Evolutionary conservation across 2,113 vertebrate species (phyloP), one percentile per base, ranked within the genome.

Genomic region (Cyprinus carpio): DNA sequence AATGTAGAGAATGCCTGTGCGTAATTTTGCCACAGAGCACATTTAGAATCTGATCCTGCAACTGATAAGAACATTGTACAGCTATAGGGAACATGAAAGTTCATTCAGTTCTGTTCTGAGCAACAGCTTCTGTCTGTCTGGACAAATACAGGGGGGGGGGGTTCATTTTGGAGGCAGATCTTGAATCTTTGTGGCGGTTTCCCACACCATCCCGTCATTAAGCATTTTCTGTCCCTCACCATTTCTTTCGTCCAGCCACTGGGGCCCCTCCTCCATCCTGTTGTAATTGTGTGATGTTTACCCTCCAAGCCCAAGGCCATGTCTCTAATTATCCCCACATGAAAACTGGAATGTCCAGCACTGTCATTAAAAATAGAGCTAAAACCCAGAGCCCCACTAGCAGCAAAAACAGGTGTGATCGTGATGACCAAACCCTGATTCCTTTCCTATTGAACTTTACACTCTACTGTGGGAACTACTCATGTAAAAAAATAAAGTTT

Each of bases 321-420:
- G 79, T 84, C 87, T 89, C 86, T 91, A 92, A 89, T 89, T 89
- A 89, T 90, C 87, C 43, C 91, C 67, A 87, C 29, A 74, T 84
- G 69, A 40, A 86, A 75, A 77, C 82, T 75, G 86, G 87, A 84
- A 90, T 87, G 88, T 88, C 75, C 74, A 85, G 34, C 76, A 87
- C 86, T 87, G 75, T 89, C 88, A 92, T 90, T 91, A 88, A 83
- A 89, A 90, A 85, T 84, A 88, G 37, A 84, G 86, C 86, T 85
- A 90, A 88, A 81, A 85, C 86, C 86, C 89, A 84, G 83, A 74
- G 84, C 79, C 58, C 86, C 75, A 65, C 84, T 71, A 80, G 78
- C 82, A 75, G 51, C 64, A 46, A 13, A 91, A 92, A 91, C 89
- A 94, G 91, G 91, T 93, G 93, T 90, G 92, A 91, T 89, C 81